Percentiles rank a stretch among this genome's conserved stretches.
Conservation (phyloP, 2,797 vertebrate species). For the Aeoliscus strigatus region DNA sequence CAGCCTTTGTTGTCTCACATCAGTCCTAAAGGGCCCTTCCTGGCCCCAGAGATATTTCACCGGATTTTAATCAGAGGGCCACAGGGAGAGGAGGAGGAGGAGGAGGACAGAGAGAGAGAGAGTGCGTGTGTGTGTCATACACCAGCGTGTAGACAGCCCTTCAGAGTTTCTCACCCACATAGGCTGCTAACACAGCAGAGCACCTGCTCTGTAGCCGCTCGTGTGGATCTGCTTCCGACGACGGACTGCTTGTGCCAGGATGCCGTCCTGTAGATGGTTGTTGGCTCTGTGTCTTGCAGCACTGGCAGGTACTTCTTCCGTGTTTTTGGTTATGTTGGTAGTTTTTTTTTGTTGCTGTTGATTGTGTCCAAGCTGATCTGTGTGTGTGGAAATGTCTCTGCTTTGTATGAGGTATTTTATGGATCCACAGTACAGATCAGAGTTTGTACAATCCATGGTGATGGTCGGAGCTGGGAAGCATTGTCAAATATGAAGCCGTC, state of each 20-base stretch:
- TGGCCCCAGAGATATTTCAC: slow-evolving; percentile 35
- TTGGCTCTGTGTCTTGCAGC: slow-evolving; percentile 57
- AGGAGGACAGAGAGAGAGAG: slow-evolving; percentile 11
- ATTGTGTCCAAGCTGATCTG: background rate
- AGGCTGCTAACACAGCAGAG: slow-evolving; percentile 32
- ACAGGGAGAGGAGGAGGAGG: slow-evolving; percentile 45
- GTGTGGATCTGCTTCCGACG: slow-evolving; percentile 49
- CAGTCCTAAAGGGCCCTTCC: too few relatives aligned
- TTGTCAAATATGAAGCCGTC: too few relatives aligned
- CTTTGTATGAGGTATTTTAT: too few relatives aligned
- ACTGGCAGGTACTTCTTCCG: slow-evolving; percentile 71
- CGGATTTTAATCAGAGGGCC: slow-evolving; percentile 51
- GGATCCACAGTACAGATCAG: too few relatives aligned
- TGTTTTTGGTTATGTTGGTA: slow-evolving; percentile 39
- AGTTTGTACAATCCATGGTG: too few relatives aligned
- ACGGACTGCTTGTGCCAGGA: slow-evolving; percentile 51
- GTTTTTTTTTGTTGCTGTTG: slow-evolving; percentile 15
- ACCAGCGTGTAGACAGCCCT: slow-evolving; percentile 45
- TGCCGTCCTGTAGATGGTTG: slow-evolving; percentile 60
- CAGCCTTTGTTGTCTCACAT: too few relatives aligned
- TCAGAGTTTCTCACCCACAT: slow-evolving; percentile 33
- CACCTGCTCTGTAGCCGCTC: slow-evolving; percentile 43
- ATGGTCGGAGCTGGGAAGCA: too few relatives aligned
- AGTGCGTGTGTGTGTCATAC: slow-evolving; percentile 38
- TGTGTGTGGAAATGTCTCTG: slow-evolving; percentile 18